Conservation (phyloP, 2,113 vertebrate genomes). For the Tragulus kanchil region DNA sequence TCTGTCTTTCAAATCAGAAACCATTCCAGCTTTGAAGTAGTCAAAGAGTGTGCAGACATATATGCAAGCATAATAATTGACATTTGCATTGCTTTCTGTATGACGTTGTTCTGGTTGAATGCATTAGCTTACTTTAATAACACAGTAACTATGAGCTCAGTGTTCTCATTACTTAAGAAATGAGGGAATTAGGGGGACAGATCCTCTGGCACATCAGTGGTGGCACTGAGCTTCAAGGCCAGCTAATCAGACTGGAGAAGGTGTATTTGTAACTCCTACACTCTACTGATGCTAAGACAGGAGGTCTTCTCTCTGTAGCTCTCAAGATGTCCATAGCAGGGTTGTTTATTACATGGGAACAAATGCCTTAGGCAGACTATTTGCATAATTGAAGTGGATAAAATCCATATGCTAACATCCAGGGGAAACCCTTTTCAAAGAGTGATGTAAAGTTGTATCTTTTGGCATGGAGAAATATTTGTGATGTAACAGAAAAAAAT, state of each 20-base stretch:
- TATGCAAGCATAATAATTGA: not conserved
- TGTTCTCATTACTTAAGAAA: conserved; percentile 13
- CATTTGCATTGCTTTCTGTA: not conserved
- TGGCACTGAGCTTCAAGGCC: not conserved
- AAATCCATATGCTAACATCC: not conserved
- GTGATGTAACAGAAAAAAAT: not conserved
- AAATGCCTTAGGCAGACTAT: not conserved
- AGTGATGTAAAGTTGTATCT: not conserved
- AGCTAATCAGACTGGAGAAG: not conserved
- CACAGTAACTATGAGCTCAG: not conserved
- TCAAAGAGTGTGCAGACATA: not conserved
- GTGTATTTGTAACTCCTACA: not conserved
- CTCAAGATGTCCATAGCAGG: not conserved
- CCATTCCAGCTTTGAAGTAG: not conserved
- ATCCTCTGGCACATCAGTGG: not conserved
- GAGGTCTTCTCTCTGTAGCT: not conserved
- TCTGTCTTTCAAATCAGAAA: not conserved
- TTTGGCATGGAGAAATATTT: not conserved
- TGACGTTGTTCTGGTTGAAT: not conserved
- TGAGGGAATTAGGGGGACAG: not conserved
- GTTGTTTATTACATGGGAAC: not conserved
- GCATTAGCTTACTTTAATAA: not conserved
- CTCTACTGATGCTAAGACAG: not conserved
- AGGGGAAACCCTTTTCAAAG: not conserved
- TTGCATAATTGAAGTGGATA: not conserved